Evolutionary conservation across 2,797 vertebrate species (phyloP).

Genomic region (Erpetoichthys calabaricus): DNA sequence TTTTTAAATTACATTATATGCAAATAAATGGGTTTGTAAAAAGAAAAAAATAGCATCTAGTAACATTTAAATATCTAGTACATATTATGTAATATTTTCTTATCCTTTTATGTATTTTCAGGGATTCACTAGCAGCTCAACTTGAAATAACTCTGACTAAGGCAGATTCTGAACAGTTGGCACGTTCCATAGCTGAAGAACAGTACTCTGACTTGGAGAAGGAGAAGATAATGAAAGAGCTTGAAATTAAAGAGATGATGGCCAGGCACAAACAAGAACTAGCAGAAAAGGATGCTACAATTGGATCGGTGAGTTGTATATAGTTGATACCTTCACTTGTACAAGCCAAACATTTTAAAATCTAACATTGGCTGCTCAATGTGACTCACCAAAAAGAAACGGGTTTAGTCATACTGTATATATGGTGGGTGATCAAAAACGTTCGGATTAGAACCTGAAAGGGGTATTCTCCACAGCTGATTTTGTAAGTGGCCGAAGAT

Average conservation of each 20-base stretch:
- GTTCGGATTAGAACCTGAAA: too few relatives aligned
- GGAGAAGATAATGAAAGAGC: constrained; percentile 96
- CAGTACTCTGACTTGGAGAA: constrained; percentile 90
- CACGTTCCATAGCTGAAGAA: constrained; percentile 86
- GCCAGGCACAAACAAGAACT: constrained; percentile 83
- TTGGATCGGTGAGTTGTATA: constrained; percentile 67
- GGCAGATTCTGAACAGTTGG: constrained; percentile 84
- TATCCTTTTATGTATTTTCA: constrained; percentile 25
- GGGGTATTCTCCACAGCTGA: too few relatives aligned
- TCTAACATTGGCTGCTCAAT: too few relatives aligned
- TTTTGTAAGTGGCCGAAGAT: too few relatives aligned
- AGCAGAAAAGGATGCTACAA: constrained; percentile 80
- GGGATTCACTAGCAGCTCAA: constrained; percentile 75
- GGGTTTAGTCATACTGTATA: too few relatives aligned
- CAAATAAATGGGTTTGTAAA: too few relatives aligned
- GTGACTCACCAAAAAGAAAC: too few relatives aligned
- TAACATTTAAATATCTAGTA: too few relatives aligned
- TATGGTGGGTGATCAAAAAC: too few relatives aligned
- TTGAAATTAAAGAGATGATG: constrained; percentile 95
- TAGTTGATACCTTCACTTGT: neutral
- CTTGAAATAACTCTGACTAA: constrained; percentile 85
- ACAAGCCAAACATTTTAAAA: neutral
- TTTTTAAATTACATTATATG: too few relatives aligned
- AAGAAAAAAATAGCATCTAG: too few relatives aligned
- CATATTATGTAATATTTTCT: too few relatives aligned